A percentile compares a stretch with the other conserved stretches of the same genome.
Evolutionary conservation across 2,888 invertebrate species (phyloP).

Genomic region (Atethmia centrago): DNA sequence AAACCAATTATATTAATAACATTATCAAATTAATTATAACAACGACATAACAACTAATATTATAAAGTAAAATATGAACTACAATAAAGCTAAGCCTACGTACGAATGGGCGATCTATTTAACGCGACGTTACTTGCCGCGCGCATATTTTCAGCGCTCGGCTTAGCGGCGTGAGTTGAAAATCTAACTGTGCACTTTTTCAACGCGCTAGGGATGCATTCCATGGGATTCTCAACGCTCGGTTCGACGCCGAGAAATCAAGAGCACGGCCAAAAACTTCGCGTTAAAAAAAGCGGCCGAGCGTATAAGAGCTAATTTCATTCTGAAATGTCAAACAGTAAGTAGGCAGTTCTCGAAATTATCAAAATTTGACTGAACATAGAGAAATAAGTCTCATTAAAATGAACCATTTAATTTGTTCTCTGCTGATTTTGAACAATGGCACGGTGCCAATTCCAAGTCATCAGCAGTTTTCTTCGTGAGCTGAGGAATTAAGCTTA

Average conservation of each 20-base stretch:
- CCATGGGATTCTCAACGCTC: too few species aligned
- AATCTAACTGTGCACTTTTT: too few species aligned
- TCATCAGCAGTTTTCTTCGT: slow-evolving; percentile 71
- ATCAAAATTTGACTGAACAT: background rate
- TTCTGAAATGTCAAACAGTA: background rate
- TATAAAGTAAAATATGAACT: slow-evolving; percentile 66
- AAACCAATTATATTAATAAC: slow-evolving; percentile 64
- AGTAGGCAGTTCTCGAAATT: too few species aligned
- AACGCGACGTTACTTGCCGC: too few species aligned
- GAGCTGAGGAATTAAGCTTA: slow-evolving; percentile 71
- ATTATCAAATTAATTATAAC: slow-evolving; percentile 66
- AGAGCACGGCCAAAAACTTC: too few species aligned
- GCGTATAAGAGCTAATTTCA: too few species aligned
- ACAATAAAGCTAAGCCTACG: slow-evolving; percentile 72
- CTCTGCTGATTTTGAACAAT: background rate
- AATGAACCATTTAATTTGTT: slow-evolving; percentile 55
- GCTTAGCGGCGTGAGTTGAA: too few species aligned
- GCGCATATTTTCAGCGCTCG: too few species aligned
- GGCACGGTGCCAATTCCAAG: slow-evolving; percentile 32
- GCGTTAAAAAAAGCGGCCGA: too few species aligned
- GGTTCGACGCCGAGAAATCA: too few species aligned
- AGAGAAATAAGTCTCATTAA: slow-evolving; percentile 3
- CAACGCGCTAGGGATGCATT: too few species aligned
- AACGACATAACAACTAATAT: slow-evolving; percentile 53
- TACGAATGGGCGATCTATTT: too few species aligned